These are phyloP conservation scores for Eciton burchellii DNA, from an alignment of 1,140 invertebrate species.

Conservation along the genomic window DNA sequence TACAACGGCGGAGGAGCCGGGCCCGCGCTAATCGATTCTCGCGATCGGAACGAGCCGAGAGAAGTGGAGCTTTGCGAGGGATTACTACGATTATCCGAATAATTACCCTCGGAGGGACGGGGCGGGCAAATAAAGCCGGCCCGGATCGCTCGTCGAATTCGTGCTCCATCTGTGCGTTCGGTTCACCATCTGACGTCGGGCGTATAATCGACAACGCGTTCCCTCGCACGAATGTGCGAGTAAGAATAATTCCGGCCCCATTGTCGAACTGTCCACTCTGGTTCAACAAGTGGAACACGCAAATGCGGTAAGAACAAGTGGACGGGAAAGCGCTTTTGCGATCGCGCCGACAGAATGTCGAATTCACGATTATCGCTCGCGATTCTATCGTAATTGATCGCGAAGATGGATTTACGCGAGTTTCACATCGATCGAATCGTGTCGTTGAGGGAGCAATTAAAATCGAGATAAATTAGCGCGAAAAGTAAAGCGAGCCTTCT, in stretches of 20 bases:
- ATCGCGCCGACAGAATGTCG: too few relatives aligned
- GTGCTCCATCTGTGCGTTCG: slow-evolving; percentile 58
- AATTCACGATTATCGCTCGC: too few relatives aligned
- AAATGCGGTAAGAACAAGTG: too few relatives aligned
- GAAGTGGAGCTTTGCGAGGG: slow-evolving; percentile 75
- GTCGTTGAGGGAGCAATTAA: too few relatives aligned
- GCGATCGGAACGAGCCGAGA: slow-evolving; percentile 67
- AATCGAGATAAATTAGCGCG: too few relatives aligned
- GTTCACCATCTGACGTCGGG: slow-evolving; percentile 15
- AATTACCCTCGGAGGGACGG: slow-evolving; percentile 76
- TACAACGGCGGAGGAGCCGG: slow-evolving; percentile 66
- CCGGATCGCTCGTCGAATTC: slow-evolving; percentile 31
- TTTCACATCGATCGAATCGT: not conserved
- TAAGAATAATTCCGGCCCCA: too few relatives aligned
- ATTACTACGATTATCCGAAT: slow-evolving; percentile 83
- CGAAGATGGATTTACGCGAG: too few relatives aligned
- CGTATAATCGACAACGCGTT: slow-evolving; percentile 43
- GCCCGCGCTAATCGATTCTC: slow-evolving; percentile 76
- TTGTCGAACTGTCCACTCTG: too few relatives aligned
- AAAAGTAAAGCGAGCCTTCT: not conserved
- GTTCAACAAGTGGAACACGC: too few relatives aligned
- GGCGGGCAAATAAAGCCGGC: slow-evolving; percentile 60
- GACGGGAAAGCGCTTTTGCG: too few relatives aligned
- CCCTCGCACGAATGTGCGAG: too few relatives aligned
- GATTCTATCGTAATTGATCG: too few relatives aligned